Evolutionary conservation across 2,888 invertebrate genomes (phyloP), one percentile per base, ranked within the genome.

Genomic region (Acheta domesticus): DNA sequence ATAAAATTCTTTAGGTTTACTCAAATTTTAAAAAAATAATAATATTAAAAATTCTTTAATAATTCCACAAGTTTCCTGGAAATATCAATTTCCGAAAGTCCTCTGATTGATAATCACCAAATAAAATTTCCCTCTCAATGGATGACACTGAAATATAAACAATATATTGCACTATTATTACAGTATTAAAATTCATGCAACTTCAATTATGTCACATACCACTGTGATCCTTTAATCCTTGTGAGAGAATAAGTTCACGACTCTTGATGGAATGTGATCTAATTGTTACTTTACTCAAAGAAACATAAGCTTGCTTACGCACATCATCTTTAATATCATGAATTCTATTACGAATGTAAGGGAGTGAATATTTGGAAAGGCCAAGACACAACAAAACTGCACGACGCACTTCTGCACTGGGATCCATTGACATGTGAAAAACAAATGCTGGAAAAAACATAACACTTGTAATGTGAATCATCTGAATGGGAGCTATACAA

Each of bases 241-340:
- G 88, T 79, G 89, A 88, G 3, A 94, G 85, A 2, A 94, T 85
- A 11, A 87, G 86, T 74, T 92, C 88, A 79, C 93, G 89, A 84
- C 93, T 91, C 2, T 89, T 89, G 74, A 93, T 92, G 78, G 91
- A 89, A 79, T 93, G 88, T 0, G 89, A 89, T 82, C 87, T 88
- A 8, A 91, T 86, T 78, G 89, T 88, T n/a, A 91, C 85, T 83
- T 88, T 89, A 14, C 89, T 87, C 75, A 91, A 84, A 48, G 87
- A 84, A n/a, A 81, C 84, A 84, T 88, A 92, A 0, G 91, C 90
- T 81, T 87, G 88, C 84, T 87, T 90, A 0, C 96, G 89, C 0
- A 97, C 95, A 49, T 90, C 90, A 80, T 93, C 93, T 84, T 94
- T 93, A 0, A 93, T 90, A 86, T 97, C 97, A 84, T 92, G 90